Percentiles rank a stretch among this genome's conserved stretches.
These are phyloP conservation scores for Gila robusta DNA, from an alignment of 2,797 vertebrate species.

Conservation along the genomic window DNA sequence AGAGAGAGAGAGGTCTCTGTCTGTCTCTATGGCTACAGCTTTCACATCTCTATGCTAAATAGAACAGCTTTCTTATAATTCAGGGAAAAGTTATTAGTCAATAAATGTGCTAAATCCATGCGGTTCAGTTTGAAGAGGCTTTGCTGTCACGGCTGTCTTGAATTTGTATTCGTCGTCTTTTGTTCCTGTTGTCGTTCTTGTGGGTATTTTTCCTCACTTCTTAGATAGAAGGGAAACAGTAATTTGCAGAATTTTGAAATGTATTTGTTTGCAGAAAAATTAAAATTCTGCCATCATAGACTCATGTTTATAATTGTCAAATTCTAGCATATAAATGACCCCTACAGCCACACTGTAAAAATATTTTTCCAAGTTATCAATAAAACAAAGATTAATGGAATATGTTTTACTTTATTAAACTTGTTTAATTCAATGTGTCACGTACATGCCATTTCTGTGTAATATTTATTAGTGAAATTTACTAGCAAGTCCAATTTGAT, in stretches of 20 bases:
- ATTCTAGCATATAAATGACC: no score
- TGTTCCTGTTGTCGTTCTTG: neutral
- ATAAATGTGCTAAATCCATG: slow-evolving; percentile 9
- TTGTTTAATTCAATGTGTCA: no score
- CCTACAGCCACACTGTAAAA: no score
- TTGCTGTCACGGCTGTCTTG: neutral
- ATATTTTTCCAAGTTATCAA: no score
- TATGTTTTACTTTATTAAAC: no score
- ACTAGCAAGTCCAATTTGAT: no score
- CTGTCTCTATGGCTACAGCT: slow-evolving; percentile 58
- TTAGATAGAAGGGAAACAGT: neutral
- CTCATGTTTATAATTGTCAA: no score
- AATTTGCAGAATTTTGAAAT: neutral
- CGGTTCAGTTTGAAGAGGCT: neutral
- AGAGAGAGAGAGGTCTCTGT: slow-evolving; percentile 12
- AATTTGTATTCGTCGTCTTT: neutral
- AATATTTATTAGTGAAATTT: no score
- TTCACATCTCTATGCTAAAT: slow-evolving; percentile 37
- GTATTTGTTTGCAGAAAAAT: neutral
- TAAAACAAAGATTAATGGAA: no score
- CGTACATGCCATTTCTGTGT: no score
- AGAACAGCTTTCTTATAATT: slow-evolving; percentile 42
- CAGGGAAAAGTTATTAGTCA: slow-evolving; percentile 16
- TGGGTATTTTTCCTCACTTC: neutral
- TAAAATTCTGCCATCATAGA: no score